Evolutionary conservation across 1,140 invertebrate genomes (phyloP), one percentile per base, ranked within the genome.

Genomic region (Penaeus indicus): DNA sequence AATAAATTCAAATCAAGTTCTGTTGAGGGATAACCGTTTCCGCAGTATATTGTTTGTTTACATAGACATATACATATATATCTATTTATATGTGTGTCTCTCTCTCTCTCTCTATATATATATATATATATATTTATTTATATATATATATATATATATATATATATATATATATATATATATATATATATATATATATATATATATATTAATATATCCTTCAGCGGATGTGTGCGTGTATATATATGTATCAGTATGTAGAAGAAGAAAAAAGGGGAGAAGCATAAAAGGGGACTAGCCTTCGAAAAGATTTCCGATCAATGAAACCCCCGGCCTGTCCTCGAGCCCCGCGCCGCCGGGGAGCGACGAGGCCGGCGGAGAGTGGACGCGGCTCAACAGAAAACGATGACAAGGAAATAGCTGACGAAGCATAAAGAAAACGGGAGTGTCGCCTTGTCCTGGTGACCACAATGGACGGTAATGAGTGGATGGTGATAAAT

Each of bases 401-500:
- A 5, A 79, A 38, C 18, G 27, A 27, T 75, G 25, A 25, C 22
- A 61, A 60, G 67, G 42, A 21, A 25, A 47, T 25, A 18, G 22
- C 81, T 27, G 21, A 25, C 27, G n/a, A 32, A 60, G 38, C 61
- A 60, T 78, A 78, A 61, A 85, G 72, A 85, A 85, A 85, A 85
- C 84, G 84, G 75, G 84, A 78, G 47, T 27, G 84, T 38, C 54
- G n/a, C 72, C n/a, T 38, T 72, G 69, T 85, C 60, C 69, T 22
- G 63, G 22, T n/a, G 42, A 27, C 80, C 64, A 88, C 86, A 88
- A 88, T 88, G 47, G 79, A 22, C 75, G 79, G 79, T 88, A 88
- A 88, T 88, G 86, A 88, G 86, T 75, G 63, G 79, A 88, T n/a
- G 86, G 86, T 88, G 86, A 88, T 88, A 88, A 82, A 88, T 88